Conservation (phyloP, 23 tunicate genomes). For the Styela clava region DNA sequence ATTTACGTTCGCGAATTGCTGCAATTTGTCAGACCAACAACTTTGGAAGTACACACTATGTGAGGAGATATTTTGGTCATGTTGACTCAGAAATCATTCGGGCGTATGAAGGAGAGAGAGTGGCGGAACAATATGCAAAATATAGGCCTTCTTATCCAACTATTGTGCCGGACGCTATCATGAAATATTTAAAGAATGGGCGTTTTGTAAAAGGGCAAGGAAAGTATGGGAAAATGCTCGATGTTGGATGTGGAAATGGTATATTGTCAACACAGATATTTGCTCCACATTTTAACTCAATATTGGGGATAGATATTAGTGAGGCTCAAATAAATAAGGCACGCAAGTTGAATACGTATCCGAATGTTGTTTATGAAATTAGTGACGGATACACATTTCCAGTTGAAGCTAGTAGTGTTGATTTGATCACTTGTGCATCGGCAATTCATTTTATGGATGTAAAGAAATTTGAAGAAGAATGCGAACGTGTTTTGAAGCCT, state of each 20-base stretch:
- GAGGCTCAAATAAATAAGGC: neutral
- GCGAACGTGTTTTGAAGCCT: neutral
- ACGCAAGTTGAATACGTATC: neutral
- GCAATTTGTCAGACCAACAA: too few species aligned
- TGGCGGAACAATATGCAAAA: neutral
- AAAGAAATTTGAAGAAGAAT: neutral
- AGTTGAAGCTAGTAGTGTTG: neutral
- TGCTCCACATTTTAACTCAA: neutral
- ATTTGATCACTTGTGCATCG: neutral
- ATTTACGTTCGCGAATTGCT: too few species aligned
- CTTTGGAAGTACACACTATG: too few species aligned
- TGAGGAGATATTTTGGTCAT: too few species aligned
- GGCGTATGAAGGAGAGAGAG: neutral
- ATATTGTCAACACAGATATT: neutral
- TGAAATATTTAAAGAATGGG: neutral
- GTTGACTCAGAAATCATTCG: too few species aligned
- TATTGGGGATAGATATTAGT: neutral
- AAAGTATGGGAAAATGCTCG: neutral
- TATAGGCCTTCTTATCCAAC: neutral
- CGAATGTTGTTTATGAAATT: neutral
- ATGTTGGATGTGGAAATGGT: slow-evolving; percentile 14
- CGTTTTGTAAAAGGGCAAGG: too few species aligned
- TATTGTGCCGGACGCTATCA: neutral
- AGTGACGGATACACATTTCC: slow-evolving; percentile 3
- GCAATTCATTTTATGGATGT: neutral